Evolutionary conservation across 2,797 vertebrate species (phyloP), one percentile per base, ranked within the genome.

Genomic region (Clarias laeviceps): DNA sequence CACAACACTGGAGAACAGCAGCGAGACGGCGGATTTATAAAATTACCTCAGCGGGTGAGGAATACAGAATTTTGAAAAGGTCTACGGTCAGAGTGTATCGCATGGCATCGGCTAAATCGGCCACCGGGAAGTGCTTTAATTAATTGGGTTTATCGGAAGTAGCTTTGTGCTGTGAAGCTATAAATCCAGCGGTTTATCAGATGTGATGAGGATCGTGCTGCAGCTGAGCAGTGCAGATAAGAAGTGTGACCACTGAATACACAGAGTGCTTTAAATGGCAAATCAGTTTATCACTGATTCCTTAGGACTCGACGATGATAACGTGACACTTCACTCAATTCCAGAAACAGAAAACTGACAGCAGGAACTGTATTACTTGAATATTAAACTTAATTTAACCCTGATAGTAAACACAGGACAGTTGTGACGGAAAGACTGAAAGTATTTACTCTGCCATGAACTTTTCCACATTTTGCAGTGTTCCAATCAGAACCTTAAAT

Each of bases 61-160:
- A 82, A 83, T 85, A 66, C 72, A 65, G 80, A 77, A 85, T 62
- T 86, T 79, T 79, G 80, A 78, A 87, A 89, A 90, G 87, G 86
- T 87, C 87, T 87, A 79, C 64, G 86, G 86, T 86, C 84, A 87
- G 68, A 84, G 64, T 82, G 62, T 80, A 64, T 57, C 79, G 61
- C 64, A 72, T 79, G 50, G 70, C 82, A 40, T 82, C 18, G 45
- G 29, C 40, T n/a, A 45, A 68, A 68, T 81, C 34, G 32, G 34
- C 20, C 56, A 88, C 77, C 45, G 61, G 66, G 83, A 88, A 82
- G 80, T 27, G 65, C 82, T 85, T 90, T 89, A 88, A 90, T 91
- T 89, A 91, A 86, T 85, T 76, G 24, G 79, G 82, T 85, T 89
- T 89, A 87, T 91, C 85, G 66, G 66, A 70, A 72, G 78, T 80